A percentile compares a stretch with the other conserved stretches of the same genome.
Evolutionary conservation across 2,888 invertebrate genomes (phyloP).

Genomic region (Agrypnus murinus): DNA sequence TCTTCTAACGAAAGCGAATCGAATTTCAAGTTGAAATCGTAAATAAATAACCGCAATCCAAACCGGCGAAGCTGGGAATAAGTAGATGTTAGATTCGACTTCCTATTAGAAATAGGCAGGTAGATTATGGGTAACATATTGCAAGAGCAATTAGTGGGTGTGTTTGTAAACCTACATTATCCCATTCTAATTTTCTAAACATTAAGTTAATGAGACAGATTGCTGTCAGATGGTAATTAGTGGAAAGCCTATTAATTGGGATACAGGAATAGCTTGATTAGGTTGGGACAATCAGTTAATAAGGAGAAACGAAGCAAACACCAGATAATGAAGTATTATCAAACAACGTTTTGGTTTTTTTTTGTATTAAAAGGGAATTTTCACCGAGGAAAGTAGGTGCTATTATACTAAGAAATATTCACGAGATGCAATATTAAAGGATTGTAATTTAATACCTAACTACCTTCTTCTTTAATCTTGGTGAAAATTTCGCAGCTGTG

Average conservation of each 20-base stretch:
- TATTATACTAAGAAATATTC: too few species aligned
- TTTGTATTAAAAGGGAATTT: too few species aligned
- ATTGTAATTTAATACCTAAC: too few species aligned
- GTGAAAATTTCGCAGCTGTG: background rate
- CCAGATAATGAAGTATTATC: too few species aligned
- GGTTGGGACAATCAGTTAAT: background rate
- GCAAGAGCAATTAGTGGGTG: constrained; percentile 10
- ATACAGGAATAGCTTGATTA: background rate
- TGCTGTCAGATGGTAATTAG: constrained; percentile 17
- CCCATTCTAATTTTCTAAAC: background rate
- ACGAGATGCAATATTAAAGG: too few species aligned
- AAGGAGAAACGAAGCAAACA: too few species aligned
- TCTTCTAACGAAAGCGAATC: too few species aligned
- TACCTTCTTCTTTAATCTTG: background rate
- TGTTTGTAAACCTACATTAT: constrained; percentile 3
- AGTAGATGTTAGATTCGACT: background rate
- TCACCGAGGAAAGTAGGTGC: too few species aligned
- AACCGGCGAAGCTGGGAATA: too few species aligned
- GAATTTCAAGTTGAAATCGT: background rate
- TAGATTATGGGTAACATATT: constrained; percentile 9
- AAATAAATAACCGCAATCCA: background rate
- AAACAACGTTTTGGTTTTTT: too few species aligned
- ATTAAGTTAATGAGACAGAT: constrained; percentile 22
- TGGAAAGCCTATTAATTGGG: constrained; percentile 9
- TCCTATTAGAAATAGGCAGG: constrained; percentile 2